These are phyloP conservation scores for Pangasianodon hypophthalmus DNA, from an alignment of 2,113 vertebrate genomes.

Conservation along the genomic window DNA sequence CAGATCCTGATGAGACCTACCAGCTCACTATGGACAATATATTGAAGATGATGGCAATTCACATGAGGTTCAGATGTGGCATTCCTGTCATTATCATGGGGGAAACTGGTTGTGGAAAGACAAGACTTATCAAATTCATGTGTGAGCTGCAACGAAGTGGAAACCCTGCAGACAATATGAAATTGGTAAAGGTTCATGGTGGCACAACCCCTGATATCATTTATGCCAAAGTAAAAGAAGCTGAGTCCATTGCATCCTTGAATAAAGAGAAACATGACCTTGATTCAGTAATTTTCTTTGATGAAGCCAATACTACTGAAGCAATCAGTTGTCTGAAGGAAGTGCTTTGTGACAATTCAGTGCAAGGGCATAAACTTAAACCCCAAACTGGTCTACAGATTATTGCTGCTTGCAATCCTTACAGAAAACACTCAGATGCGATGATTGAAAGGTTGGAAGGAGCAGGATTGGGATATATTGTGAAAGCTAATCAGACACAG, in stretches of 20 bases:
- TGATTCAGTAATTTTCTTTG: constrained; percentile 91
- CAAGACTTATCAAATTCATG: constrained; percentile 88
- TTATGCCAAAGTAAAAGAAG: constrained; percentile 79
- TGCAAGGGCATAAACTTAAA: constrained; percentile 70
- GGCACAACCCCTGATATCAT: constrained; percentile 87
- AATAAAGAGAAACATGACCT: constrained; percentile 77
- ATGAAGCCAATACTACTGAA: constrained; percentile 95
- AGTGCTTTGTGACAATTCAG: constrained; percentile 86
- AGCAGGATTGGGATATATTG: constrained; percentile 89
- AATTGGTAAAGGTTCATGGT: constrained; percentile 91
- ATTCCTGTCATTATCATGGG: constrained; percentile 97
- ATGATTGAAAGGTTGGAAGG: constrained; percentile 88
- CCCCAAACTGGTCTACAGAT: constrained; percentile 76
- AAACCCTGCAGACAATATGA: constrained; percentile 80
- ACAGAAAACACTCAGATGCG: constrained; percentile 85
- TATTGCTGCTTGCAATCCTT: constrained; percentile 96
- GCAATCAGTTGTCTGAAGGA: constrained; percentile 93
- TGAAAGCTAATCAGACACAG: constrained; percentile 81
- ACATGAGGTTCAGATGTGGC: constrained; percentile 92
- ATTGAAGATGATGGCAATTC: constrained; percentile 91
- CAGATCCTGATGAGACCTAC: constrained; percentile 89
- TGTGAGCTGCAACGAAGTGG: constrained; percentile 78
- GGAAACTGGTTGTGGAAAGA: constrained; percentile 97
- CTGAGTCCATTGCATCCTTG: constrained; percentile 71
- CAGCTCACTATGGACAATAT: constrained; percentile 94